phyloP scores from a whole-genome alignment of 2,888 invertebrate species.

The Caenorhabditis wallacei region DNA sequence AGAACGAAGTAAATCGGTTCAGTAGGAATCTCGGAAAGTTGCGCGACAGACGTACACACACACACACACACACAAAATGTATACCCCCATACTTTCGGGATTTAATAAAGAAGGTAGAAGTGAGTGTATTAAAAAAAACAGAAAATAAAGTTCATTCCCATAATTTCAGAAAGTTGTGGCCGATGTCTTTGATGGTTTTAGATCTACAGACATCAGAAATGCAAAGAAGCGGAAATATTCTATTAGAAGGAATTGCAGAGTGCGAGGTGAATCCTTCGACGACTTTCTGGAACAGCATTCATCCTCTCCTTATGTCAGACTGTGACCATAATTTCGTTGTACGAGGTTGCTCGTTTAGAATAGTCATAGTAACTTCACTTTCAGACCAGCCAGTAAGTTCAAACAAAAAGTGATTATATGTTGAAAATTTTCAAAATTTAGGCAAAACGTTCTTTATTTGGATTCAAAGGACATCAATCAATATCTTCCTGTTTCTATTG shows the following conservation, averaged over 20 bases:
- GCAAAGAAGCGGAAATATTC: not conserved
- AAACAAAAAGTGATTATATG: not conserved
- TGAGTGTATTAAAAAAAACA: not conserved
- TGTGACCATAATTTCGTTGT: not conserved
- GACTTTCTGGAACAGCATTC: not conserved
- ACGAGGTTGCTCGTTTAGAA: not conserved
- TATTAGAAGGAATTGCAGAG: not conserved
- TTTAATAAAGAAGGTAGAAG: too few relatives aligned
- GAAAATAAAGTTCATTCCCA: not conserved
- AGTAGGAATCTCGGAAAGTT: too few relatives aligned
- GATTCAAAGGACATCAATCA: not conserved
- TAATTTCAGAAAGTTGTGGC: slow-evolving; percentile 3
- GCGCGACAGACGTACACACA: too few relatives aligned
- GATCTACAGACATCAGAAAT: not conserved
- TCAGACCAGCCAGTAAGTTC: not conserved
- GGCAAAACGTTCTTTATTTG: slow-evolving; percentile 6
- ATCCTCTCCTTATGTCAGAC: not conserved
- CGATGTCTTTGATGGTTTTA: not conserved
- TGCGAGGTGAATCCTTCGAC: slow-evolving; percentile 3
- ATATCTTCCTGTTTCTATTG: not conserved
- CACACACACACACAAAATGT: too few relatives aligned
- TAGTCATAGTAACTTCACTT: not conserved
- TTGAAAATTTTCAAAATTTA: not conserved
- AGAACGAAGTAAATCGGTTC: too few relatives aligned
- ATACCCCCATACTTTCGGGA: too few relatives aligned